Percentiles rank a stretch among this genome's conserved stretches.
These are phyloP conservation scores for Mustela erminea DNA, from an alignment of 2,797 vertebrate species.

Conservation along the genomic window DNA sequence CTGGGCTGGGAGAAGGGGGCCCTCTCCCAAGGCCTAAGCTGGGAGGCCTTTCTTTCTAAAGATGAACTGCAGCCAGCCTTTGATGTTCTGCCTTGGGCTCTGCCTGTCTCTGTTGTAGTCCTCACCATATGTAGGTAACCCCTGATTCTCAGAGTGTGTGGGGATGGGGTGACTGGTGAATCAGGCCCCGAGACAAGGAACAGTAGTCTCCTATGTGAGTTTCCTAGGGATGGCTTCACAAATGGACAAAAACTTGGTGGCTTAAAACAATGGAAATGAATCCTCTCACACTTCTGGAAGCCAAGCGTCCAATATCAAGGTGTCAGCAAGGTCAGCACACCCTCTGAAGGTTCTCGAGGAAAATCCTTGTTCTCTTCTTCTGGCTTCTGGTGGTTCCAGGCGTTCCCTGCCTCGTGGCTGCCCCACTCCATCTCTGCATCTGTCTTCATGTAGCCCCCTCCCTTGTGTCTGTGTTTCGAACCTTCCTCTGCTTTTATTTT, in stretches of 20 bases:
- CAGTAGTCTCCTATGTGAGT: accelerated
- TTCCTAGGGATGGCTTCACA: neutral
- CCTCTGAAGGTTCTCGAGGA: neutral
- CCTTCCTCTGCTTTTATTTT: neutral
- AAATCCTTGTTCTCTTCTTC: neutral
- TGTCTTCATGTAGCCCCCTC: accelerated
- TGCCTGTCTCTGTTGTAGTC: neutral
- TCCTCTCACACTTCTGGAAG: neutral
- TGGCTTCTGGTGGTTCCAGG: neutral
- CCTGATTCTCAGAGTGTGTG: neutral
- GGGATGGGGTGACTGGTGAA: too few relatives aligned
- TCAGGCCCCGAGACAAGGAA: neutral
- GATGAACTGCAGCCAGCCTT: accelerated
- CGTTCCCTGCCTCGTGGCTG: too few relatives aligned
- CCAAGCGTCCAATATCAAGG: neutral
- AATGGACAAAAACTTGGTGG: neutral
- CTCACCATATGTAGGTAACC: neutral
- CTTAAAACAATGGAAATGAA: neutral
- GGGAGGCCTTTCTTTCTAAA: neutral
- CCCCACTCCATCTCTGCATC: neutral
- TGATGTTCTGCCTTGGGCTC: neutral
- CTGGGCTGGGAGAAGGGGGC: neutral
- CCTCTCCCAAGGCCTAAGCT: too few relatives aligned
- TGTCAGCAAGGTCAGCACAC: accelerated
- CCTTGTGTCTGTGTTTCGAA: accelerated